Evolutionary conservation across 2,888 invertebrate species (phyloP).

Genomic region (Pachycephus smyrnensis): DNA sequence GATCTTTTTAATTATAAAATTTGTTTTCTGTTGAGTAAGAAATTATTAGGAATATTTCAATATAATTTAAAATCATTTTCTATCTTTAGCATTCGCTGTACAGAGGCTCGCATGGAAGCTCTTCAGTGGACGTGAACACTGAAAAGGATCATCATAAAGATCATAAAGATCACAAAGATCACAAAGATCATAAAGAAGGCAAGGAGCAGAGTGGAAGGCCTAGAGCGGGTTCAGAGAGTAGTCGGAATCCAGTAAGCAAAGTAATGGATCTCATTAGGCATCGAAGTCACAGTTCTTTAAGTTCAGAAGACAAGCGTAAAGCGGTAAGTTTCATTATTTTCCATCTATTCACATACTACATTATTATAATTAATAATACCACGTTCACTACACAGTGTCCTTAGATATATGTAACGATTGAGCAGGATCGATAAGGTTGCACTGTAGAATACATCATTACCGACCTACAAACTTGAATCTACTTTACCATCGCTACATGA

Average conservation of each 20-base stretch:
- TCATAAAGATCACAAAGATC: constrained; percentile 48
- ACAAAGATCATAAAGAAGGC: constrained; percentile 45
- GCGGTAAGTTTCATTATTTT: constrained; percentile 70
- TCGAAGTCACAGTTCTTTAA: constrained; percentile 78
- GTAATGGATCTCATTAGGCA: constrained; percentile 92
- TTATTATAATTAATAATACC: not conserved
- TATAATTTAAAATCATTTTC: constrained; percentile 15
- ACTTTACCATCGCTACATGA: not conserved
- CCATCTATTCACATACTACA: not conserved
- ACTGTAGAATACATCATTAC: not conserved
- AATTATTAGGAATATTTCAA: not conserved
- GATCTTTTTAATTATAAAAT: not conserved
- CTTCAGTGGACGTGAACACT: constrained; percentile 53
- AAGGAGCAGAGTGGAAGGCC: constrained; percentile 50
- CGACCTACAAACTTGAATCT: not conserved
- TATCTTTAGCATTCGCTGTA: constrained; percentile 54
- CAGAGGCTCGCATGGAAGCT: constrained; percentile 57
- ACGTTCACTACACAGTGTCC: not conserved
- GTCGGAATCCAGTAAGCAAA: constrained; percentile 86
- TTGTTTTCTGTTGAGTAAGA: not conserved
- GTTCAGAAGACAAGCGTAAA: constrained; percentile 78
- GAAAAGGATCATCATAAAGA: constrained; percentile 55
- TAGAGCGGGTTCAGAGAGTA: constrained; percentile 70
- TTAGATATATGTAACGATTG: not conserved
- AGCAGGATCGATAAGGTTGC: not conserved